A percentile compares a stretch with the other conserved stretches of the same genome.
phyloP scores from a whole-genome alignment of 2,888 invertebrate genomes.

The Serrognathus titanus region DNA sequence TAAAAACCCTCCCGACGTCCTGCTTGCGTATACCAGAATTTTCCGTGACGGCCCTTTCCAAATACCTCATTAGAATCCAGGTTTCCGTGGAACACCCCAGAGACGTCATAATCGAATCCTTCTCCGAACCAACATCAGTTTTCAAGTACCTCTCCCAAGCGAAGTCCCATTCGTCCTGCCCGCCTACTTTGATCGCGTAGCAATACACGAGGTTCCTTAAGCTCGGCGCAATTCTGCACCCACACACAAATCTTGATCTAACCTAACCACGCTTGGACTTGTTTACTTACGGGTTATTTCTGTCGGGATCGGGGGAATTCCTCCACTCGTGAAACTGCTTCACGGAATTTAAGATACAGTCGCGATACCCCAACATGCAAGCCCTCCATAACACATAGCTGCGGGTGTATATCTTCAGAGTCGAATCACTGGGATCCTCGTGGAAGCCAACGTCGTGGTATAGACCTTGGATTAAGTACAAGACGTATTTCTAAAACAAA shows the following conservation, averaged over 20 bases:
- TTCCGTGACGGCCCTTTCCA: slow-evolving; percentile 69
- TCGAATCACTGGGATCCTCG: slow-evolving; percentile 60
- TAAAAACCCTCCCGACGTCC: slow-evolving; percentile 74
- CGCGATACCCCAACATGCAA: slow-evolving; percentile 69
- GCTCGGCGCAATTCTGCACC: slow-evolving; percentile 74
- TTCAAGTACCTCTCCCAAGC: slow-evolving; percentile 75
- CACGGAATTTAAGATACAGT: slow-evolving; percentile 72
- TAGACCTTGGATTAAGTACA: slow-evolving; percentile 62
- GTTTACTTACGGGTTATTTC: slow-evolving; percentile 67
- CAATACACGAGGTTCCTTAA: slow-evolving; percentile 82
- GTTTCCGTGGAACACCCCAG: slow-evolving; percentile 80
- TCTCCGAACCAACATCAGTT: slow-evolving; percentile 77
- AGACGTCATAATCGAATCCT: slow-evolving; percentile 70
- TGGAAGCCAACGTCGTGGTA: slow-evolving; percentile 70
- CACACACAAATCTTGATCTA: slow-evolving; percentile 11
- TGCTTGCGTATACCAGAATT: slow-evolving; percentile 79
- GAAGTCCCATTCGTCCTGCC: slow-evolving; percentile 85
- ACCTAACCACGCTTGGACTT: not conserved
- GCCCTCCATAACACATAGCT: slow-evolving; percentile 71
- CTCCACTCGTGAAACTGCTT: slow-evolving; percentile 75
- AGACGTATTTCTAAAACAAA: slow-evolving; percentile 61
- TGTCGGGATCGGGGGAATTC: slow-evolving; percentile 66
- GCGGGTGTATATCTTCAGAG: slow-evolving; percentile 67
- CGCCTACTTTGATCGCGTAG: slow-evolving; percentile 78
- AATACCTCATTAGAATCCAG: slow-evolving; percentile 76